Conservation (phyloP, 2,113 vertebrate species). For the Lepisosteus osseus region DNA sequence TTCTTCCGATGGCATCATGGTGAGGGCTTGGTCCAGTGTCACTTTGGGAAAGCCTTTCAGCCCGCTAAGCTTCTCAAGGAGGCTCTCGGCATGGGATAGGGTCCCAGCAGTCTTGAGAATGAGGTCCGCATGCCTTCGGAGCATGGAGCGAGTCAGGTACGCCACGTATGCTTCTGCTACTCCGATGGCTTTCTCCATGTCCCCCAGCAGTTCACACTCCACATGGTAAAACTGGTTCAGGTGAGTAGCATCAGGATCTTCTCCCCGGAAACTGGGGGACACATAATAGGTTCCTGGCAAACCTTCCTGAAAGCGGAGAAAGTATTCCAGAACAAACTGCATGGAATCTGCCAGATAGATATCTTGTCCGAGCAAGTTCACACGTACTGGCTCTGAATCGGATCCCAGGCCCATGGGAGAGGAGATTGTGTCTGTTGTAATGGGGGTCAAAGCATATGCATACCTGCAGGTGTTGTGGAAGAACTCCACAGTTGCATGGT, state of each 20-base stretch:
- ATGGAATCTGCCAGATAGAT: slow-evolving; percentile 73
- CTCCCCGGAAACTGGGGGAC: slow-evolving; percentile 70
- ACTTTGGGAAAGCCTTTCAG: slow-evolving; percentile 54
- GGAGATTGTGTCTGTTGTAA: slow-evolving; percentile 72
- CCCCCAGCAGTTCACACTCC: slow-evolving; percentile 67
- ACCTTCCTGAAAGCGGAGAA: slow-evolving; percentile 68
- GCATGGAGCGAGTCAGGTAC: slow-evolving; percentile 59
- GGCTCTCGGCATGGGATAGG: slow-evolving; percentile 48
- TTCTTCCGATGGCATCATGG: slow-evolving; percentile 63
- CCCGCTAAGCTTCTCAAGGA: slow-evolving; percentile 51
- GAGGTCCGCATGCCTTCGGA: slow-evolving; percentile 58
- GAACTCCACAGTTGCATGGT: slow-evolving; percentile 71
- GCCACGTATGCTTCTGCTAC: slow-evolving; percentile 63
- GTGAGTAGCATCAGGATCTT: slow-evolving; percentile 69
- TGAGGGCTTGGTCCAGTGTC: slow-evolving; percentile 61
- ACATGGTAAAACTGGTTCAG: slow-evolving; percentile 75
- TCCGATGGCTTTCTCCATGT: slow-evolving; percentile 63
- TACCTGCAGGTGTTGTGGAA: slow-evolving; percentile 60
- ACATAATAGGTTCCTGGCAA: slow-evolving; percentile 65
- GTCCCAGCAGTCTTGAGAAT: slow-evolving; percentile 59
- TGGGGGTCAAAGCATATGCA: slow-evolving; percentile 65
- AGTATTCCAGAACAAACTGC: slow-evolving; percentile 75
- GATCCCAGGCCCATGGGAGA: slow-evolving; percentile 73
- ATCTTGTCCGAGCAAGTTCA: slow-evolving; percentile 62
- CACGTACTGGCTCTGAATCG: slow-evolving; percentile 67